Evolutionary conservation across 2,113 vertebrate genomes (phyloP).

Genomic region (Syrmaticus mikado): DNA sequence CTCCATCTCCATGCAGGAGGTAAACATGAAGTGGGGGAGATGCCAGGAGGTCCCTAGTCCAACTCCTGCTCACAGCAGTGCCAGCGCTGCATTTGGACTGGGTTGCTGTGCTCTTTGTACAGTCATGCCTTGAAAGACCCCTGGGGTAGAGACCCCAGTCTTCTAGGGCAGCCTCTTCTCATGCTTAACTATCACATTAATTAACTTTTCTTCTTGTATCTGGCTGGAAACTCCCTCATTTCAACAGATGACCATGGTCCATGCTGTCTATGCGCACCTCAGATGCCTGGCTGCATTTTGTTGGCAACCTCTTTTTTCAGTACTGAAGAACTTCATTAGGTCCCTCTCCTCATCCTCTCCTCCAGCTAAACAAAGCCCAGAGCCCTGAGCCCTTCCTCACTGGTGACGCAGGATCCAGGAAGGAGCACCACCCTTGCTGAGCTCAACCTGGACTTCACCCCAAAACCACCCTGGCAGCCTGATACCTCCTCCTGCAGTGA

Average conservation of each 20-base stretch:
- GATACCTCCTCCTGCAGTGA: not conserved
- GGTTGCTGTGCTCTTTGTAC: not conserved
- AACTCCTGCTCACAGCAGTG: not conserved
- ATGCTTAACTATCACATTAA: not conserved
- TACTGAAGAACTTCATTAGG: not conserved
- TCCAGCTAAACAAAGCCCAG: not conserved
- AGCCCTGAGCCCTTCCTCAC: not conserved
- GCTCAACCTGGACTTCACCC: not conserved
- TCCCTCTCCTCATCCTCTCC: not conserved
- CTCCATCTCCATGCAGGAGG: not conserved
- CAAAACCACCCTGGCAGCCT: not conserved
- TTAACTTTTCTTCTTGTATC: not conserved
- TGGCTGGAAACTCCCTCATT: not conserved
- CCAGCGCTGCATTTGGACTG: rapidly evolving
- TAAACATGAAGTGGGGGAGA: not conserved
- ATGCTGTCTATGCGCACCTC: not conserved
- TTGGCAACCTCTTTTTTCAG: not conserved
- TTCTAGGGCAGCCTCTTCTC: not conserved
- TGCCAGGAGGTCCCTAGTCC: not conserved
- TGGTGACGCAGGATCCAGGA: not conserved
- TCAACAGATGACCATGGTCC: not conserved
- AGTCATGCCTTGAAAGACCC: not conserved
- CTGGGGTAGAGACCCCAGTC: not conserved
- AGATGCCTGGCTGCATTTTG: not conserved
- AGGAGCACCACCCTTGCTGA: not conserved